These are phyloP conservation scores for Microctenopoma lineatum DNA, from an alignment of 2,797 vertebrate species.

Conservation along the genomic window DNA sequence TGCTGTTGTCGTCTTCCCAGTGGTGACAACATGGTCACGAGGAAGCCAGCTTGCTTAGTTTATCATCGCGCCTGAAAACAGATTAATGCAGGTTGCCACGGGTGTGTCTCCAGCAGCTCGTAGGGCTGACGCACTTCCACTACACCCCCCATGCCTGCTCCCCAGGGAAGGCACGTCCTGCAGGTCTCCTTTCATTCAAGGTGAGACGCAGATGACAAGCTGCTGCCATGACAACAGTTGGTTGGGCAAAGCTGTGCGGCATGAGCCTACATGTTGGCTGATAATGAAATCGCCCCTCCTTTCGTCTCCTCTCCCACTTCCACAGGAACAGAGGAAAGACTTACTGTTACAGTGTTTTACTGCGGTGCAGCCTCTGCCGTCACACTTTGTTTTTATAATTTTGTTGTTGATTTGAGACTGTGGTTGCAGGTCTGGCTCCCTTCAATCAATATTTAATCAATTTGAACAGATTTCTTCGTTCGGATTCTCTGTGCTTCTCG, in stretches of 20 bases:
- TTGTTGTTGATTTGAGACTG: slow-evolving; percentile 38
- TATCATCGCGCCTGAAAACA: slow-evolving; percentile 50
- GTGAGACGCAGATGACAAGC: slow-evolving; percentile 76
- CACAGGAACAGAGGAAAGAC: slow-evolving; percentile 37
- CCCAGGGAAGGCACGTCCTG: slow-evolving; percentile 59
- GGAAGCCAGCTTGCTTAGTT: slow-evolving; percentile 36
- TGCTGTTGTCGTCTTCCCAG: slow-evolving; percentile 52
- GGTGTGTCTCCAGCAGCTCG: slow-evolving; percentile 73
- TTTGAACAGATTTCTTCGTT: slow-evolving; percentile 57
- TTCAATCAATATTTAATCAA: slow-evolving; percentile 67
- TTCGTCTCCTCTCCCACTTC: slow-evolving; percentile 47
- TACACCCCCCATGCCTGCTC: slow-evolving; percentile 45
- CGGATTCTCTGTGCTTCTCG: slow-evolving; percentile 56
- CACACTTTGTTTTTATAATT: slow-evolving; percentile 7
- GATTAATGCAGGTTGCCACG: slow-evolving; percentile 64
- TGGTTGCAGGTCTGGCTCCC: slow-evolving; percentile 42
- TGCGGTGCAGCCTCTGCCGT: slow-evolving; percentile 7
- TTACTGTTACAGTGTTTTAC: background rate
- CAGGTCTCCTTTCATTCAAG: slow-evolving; percentile 82
- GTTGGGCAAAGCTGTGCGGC: slow-evolving; percentile 66
- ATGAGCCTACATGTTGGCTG: slow-evolving; percentile 68
- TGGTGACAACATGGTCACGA: slow-evolving; percentile 51
- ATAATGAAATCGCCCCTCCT: slow-evolving; percentile 68
- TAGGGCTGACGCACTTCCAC: slow-evolving; percentile 74
- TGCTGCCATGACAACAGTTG: slow-evolving; percentile 82